phyloP scores from a whole-genome alignment of 2,113 vertebrate genomes.

The Gambusia affinis region DNA sequence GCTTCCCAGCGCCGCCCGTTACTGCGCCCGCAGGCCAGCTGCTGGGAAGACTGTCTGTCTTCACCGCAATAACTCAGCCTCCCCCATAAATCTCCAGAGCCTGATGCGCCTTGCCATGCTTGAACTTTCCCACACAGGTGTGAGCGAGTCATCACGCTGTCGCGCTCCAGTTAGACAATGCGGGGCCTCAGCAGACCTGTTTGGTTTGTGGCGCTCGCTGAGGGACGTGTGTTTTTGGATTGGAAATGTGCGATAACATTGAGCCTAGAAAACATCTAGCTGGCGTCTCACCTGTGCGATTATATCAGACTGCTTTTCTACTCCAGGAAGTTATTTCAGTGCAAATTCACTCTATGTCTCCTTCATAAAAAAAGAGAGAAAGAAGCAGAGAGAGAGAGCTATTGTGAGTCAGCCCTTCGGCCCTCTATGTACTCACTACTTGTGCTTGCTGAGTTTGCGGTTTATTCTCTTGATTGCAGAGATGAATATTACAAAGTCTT shows the following conservation, averaged over 20 bases:
- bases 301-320: slow-evolving; percentile 40
- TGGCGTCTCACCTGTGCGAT: slow-evolving; percentile 45
- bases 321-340: slow-evolving; percentile 38
- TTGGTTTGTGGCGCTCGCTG: slow-evolving; percentile 58
- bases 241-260: slow-evolving; percentile 56
- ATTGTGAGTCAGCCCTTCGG: slow-evolving; percentile 55
- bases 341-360: slow-evolving; percentile 21
- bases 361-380: slow-evolving; percentile 14
- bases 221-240: slow-evolving; percentile 42
- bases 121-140: slow-evolving; percentile 69
- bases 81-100: slow-evolving; percentile 58
- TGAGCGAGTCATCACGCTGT: slow-evolving; percentile 66
- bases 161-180: slow-evolving; percentile 63
- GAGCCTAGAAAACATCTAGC: slow-evolving; percentile 16
- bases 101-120: slow-evolving; percentile 48
- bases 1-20: not conserved
- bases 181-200: slow-evolving; percentile 67
- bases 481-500: slow-evolving; percentile 72
- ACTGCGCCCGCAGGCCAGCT: slow-evolving; percentile 37
- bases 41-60: slow-evolving; percentile 52
- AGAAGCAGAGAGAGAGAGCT: slow-evolving; percentile 2
- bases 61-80: slow-evolving; percentile 52
- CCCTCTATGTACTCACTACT: slow-evolving; percentile 57
- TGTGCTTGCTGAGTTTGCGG: slow-evolving; percentile 54
- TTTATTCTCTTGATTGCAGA: slow-evolving; percentile 51